Base-by-base conservation (phyloP, 2,888 invertebrate genomes). In the Stenodema calcarata region DNA sequence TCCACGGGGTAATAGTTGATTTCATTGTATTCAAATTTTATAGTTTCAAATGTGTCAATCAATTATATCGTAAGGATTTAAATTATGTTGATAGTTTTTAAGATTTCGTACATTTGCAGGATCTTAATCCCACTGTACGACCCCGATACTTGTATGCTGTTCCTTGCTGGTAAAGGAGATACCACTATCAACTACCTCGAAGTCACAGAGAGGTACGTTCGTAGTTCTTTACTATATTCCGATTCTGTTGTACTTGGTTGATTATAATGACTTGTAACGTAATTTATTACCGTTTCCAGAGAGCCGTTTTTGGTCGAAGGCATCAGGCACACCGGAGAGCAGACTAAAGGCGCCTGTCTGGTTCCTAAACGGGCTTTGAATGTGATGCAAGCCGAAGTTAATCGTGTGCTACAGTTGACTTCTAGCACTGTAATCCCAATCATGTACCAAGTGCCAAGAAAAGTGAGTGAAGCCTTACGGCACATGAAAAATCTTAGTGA, bases 301-400 rank as follows among this genome's bases (percentile, higher is more conserved):
- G 97, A 97, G 90, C 98, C 98, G 0, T 96, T 94, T 91, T 92
- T 98, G n/a, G 95, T 96, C 87, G 97, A 97, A 91, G 97, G 98
- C 28, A 92, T 96, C 88, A 93, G 96, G 86, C 96, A 97, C 92
- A 96, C 96, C 27, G 94, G 97, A n/a, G 98, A 98, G 90, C 98
- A 98, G 91, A 97, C 97, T 0, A 98, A 98, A 91, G 98, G 98
- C 4, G 97, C 97, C 1, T 97, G 97, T 90, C 91, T 98, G 88
- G 95, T 98, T 76, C 97, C 98, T 7, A 99, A 99, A 92, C 93
- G 97, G 87, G 97, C 97, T 0, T 92, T 99, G 54, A 95, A 96
- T 89, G 97, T 98, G n/a, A 99, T 99, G 98, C 96, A 97, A 89
- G 98, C 98, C 0, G 99, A 99, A 92, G 98, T 99, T 4, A 97